Conservation (phyloP, 2,113 vertebrate genomes). For the Platysteira castanea region DNA sequence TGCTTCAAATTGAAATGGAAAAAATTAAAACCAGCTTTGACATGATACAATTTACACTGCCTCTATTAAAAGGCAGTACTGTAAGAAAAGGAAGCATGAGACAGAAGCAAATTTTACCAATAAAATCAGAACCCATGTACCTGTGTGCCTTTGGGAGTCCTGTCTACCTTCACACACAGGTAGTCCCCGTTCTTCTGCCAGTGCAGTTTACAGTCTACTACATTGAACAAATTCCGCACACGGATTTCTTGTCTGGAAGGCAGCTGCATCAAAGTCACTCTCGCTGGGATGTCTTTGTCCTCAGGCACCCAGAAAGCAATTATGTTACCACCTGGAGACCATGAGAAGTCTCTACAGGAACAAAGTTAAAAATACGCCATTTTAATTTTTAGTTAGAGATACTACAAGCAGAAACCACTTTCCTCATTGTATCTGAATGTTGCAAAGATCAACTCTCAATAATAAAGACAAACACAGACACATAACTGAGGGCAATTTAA, state of each 20-base stretch:
- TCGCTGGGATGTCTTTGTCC: slow-evolving; percentile 97
- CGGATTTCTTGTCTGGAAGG: slow-evolving; percentile 94
- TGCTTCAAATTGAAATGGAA: background rate
- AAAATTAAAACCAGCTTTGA: background rate
- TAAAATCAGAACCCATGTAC: slow-evolving; percentile 43
- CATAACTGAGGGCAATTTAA: background rate
- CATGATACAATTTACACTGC: background rate
- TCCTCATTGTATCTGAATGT: background rate
- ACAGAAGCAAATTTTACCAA: background rate
- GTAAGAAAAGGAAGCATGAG: background rate
- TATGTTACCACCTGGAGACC: slow-evolving; percentile 98
- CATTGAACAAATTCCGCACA: slow-evolving; percentile 95
- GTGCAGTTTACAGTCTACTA: slow-evolving; percentile 96
- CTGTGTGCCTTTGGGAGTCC: slow-evolving; percentile 95
- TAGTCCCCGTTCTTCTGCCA: slow-evolving; percentile 99
- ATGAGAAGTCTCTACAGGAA: slow-evolving; percentile 90
- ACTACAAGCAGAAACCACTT: background rate
- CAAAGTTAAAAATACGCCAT: background rate
- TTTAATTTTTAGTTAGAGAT: background rate
- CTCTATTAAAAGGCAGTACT: background rate
- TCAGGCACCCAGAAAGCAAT: slow-evolving; percentile 99
- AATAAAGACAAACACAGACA: background rate
- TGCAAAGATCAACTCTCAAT: background rate
- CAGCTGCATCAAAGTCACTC: slow-evolving; percentile 97
- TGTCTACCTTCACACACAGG: slow-evolving; percentile 95